Conservation (phyloP, 2,888 invertebrate species). For the Petrolisthes manimaculis region DNA sequence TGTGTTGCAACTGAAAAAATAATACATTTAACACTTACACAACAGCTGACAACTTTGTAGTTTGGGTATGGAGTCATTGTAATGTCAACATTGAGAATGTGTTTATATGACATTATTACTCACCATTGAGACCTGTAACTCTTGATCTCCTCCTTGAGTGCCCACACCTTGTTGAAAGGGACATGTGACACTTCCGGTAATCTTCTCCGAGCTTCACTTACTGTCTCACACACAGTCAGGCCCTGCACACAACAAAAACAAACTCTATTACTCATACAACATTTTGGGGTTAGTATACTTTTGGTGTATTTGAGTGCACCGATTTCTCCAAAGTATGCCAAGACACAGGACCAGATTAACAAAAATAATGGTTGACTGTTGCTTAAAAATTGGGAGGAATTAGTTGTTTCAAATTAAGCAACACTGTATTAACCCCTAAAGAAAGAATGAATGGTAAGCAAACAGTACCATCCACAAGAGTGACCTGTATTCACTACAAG, state of each 20-base stretch:
- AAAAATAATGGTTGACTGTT: too few species aligned
- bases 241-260: slow-evolving; percentile 13
- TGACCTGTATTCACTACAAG: too few species aligned
- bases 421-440: too few species aligned
- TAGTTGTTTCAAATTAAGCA: too few species aligned
- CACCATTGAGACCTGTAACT: slow-evolving; percentile 43
- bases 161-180: slow-evolving; percentile 21
- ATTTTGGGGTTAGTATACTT: too few species aligned
- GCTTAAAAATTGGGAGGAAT: too few species aligned
- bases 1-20: slow-evolving; percentile 24
- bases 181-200: slow-evolving; percentile 8
- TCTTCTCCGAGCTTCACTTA: slow-evolving; percentile 28
- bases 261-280: too few species aligned
- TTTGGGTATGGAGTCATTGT: background rate
- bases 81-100: background rate
- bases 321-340: too few species aligned
- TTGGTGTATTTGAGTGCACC: too few species aligned
- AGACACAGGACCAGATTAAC: too few species aligned
- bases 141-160: slow-evolving; percentile 30
- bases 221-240: slow-evolving; percentile 44
- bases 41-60: background rate
- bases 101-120: background rate
- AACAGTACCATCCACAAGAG: too few species aligned
- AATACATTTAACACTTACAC: background rate
- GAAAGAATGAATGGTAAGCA: too few species aligned